Evolutionary conservation across 2,888 invertebrate species (phyloP).

Genomic region (Heterodera filipjevi): DNA sequence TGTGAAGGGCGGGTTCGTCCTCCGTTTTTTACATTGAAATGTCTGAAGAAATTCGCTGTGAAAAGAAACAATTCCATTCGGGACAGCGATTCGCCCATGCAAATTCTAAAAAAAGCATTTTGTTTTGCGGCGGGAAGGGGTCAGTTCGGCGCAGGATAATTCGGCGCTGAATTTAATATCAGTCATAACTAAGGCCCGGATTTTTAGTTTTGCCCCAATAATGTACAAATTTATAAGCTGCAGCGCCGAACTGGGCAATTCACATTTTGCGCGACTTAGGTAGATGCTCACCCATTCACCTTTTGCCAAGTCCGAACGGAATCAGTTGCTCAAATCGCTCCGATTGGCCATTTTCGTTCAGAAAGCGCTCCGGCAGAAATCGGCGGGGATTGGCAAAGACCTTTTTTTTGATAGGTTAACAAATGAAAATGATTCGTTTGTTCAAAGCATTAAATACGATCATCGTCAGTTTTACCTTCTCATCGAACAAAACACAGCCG

Average conservation of each 20-base stretch:
- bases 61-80: slow-evolving; percentile 46
- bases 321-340: slow-evolving; percentile 37
- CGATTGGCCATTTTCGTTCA: slow-evolving; percentile 18
- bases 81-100: slow-evolving; percentile 46
- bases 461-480: slow-evolving; percentile 10
- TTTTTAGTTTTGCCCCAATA: too few species aligned
- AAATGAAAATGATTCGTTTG: background rate
- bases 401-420: background rate
- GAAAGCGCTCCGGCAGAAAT: slow-evolving; percentile 40
- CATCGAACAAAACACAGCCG: slow-evolving; percentile 43
- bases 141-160: too few species aligned
- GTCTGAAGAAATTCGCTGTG: slow-evolving; percentile 43
- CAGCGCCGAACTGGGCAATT: too few species aligned
- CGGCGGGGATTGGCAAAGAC: slow-evolving; percentile 14
- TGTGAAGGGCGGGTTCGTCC: background rate
- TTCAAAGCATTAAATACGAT: background rate
- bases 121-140: background rate
- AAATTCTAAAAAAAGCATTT: slow-evolving; percentile 23
- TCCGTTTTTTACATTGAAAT: slow-evolving; percentile 24
- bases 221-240: too few species aligned
- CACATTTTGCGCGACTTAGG: too few species aligned
- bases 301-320: slow-evolving; percentile 45
- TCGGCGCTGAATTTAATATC: too few species aligned
- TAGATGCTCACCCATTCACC: background rate
- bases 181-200: too few species aligned